Evolutionary conservation across 2,797 vertebrate species (phyloP).

Genomic region (Phrynocephalus vlangalii): DNA sequence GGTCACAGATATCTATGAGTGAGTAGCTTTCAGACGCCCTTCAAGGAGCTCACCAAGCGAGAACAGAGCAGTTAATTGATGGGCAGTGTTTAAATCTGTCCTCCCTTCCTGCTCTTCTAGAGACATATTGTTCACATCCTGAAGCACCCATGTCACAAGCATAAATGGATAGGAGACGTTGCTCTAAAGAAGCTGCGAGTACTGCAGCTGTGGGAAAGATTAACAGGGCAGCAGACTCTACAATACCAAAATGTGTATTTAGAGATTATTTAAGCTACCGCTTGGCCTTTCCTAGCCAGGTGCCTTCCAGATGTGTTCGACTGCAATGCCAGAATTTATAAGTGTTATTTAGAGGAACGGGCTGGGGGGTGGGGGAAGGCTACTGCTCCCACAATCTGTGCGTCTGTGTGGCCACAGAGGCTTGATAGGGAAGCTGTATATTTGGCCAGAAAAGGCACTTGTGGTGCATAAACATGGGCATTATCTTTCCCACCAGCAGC

Average conservation of each 20-base stretch:
- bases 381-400: neutral
- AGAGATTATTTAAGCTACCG: too few species aligned
- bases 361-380: too few species aligned
- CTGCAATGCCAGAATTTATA: neutral
- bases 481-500: neutral
- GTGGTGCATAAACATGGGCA: too few species aligned
- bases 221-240: neutral
- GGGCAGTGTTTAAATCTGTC: conserved; percentile 46
- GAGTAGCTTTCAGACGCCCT: conserved; percentile 60
- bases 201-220: conserved; percentile 6
- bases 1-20: conserved; percentile 14
- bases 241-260: neutral
- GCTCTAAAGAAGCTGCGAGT: neutral
- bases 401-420: neutral
- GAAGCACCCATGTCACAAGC: conserved; percentile 29
- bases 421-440: neutral
- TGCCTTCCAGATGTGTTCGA: neutral
- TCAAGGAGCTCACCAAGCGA: conserved; percentile 60
- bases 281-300: neutral
- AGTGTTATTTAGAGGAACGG: too few species aligned
- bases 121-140: conserved; percentile 46
- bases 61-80: conserved; percentile 61
- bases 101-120: conserved; percentile 26
- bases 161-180: neutral
- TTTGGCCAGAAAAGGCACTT: neutral